Conservation (phyloP, 2,888 invertebrate species). For the Pogonocherus hispidulus region DNA sequence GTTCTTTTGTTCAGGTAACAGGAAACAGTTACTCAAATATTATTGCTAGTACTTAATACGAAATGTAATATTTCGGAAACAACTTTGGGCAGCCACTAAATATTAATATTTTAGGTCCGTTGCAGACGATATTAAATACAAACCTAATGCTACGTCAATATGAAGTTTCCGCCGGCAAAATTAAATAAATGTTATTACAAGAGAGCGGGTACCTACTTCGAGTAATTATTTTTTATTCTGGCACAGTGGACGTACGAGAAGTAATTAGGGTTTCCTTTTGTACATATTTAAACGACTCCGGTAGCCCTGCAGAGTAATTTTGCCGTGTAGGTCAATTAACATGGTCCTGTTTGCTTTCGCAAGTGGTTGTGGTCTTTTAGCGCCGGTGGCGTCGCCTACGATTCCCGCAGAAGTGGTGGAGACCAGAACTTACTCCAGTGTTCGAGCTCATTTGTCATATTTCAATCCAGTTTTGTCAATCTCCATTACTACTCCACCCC, state of each 20-base stretch:
- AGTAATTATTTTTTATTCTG: slow-evolving; percentile 15
- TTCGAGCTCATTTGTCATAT: too few species aligned
- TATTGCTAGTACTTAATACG: background rate
- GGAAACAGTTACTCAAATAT: background rate
- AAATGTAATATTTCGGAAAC: background rate
- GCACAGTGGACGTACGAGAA: slow-evolving; percentile 19
- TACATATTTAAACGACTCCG: slow-evolving; percentile 30
- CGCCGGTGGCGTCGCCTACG: slow-evolving; percentile 26
- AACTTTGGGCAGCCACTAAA: background rate
- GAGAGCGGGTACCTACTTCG: background rate
- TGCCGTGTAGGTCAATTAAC: slow-evolving; percentile 37
- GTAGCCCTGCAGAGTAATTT: slow-evolving; percentile 34
- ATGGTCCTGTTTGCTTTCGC: slow-evolving; percentile 35
- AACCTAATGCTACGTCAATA: slow-evolving; percentile 16
- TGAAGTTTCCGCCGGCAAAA: slow-evolving; percentile 1
- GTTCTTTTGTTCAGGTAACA: background rate
- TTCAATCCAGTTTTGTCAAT: too few species aligned
- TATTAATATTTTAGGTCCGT: background rate
- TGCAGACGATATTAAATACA: slow-evolving; percentile 17
- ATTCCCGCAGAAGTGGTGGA: background rate
- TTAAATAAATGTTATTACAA: slow-evolving; percentile 19
- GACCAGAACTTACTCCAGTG: too few species aligned
- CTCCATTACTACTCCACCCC: too few species aligned
- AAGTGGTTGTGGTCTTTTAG: slow-evolving; percentile 33
- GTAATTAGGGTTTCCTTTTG: slow-evolving; percentile 40